Percentiles rank a stretch among this genome's conserved stretches.
phyloP scores from a whole-genome alignment of 92 coral and sea anemone species.

The Meandrina meandrites region DNA sequence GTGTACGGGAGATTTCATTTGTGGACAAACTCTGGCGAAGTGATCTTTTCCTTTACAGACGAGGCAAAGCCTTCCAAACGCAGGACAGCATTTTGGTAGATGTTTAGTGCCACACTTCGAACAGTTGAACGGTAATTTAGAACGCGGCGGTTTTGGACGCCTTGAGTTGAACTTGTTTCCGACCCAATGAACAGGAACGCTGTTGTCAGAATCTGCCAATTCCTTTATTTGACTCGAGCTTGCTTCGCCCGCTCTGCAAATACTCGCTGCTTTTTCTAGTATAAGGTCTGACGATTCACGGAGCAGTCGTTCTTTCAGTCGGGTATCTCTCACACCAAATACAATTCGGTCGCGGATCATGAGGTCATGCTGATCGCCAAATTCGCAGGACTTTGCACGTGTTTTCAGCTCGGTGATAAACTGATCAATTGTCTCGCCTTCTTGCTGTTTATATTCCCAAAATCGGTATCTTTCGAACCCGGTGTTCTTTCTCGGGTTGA shows the following conservation, averaged over 20 bases:
- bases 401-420: slow-evolving; percentile 43
- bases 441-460: slow-evolving; percentile 45
- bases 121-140: slow-evolving; percentile 8
- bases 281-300: no score
- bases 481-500: slow-evolving; percentile 41
- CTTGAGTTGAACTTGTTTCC: not conserved
- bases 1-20: slow-evolving; percentile 11
- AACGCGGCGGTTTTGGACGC: not conserved
- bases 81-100: slow-evolving; percentile 1
- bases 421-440: slow-evolving; percentile 43
- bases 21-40: slow-evolving; percentile 24
- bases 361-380: slow-evolving; percentile 31
- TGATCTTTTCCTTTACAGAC: slow-evolving; percentile 16
- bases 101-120: slow-evolving; percentile 24
- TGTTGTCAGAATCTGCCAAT: no score
- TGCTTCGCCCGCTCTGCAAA: no score
- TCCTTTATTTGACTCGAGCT: not conserved
- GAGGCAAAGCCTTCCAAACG: slow-evolving; percentile 6
- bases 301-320: no score
- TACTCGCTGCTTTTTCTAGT: no score
- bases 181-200: not conserved
- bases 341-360: slow-evolving; percentile 31
- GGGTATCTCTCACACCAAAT: slow-evolving; percentile 39
- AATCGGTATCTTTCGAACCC: slow-evolving; percentile 44
- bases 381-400: slow-evolving; percentile 41